Base-by-base conservation (phyloP, 2,113 vertebrate genomes). In the Gobiocypris rarus region DNA sequence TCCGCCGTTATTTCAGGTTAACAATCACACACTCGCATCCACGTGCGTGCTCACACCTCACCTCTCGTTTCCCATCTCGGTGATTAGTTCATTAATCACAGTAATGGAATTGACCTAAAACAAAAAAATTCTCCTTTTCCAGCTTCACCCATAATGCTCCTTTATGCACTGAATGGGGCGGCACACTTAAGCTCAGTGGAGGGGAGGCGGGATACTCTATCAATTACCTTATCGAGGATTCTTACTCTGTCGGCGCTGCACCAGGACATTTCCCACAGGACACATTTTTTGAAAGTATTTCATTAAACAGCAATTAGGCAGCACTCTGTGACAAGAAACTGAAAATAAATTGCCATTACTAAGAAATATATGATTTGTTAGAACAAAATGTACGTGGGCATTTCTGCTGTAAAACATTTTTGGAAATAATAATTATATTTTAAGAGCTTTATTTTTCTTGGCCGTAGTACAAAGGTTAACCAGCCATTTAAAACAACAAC, bases 61-160 rank as follows among this genome's bases (percentile, higher is more conserved):
- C 65, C 90, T 91, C 3, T 84, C 86, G 87, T 92, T 90, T 92
- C 88, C 91, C 92, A 90, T 90, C 56, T 82, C 82, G 84, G 89
- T 93, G 93, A 94, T 94, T 94, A 93, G 91, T 87, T 88, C 88
- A 94, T 94, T 93, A 89, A 92, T 94, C 92, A 93, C 85, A 86
- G 89, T 92, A 93, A 94, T 93, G 91, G 91, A 93, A 93, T 52
- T 86, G 89, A 87, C 90, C 88, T 88, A 84, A 83, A 85, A 91
- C 88, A 87, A 92, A 93, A 92, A 93, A 92, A 83, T 83, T 89
- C 86, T 82, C 87, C 84, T 83, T 75, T 89, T 63, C 28, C n/a
- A 70, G 80, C 80, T 70, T 86, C 83, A 82, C 75, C 89, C 84
- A 88, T 88, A 88, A 82, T 86, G 86, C 80, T 83, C 73, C 22